Conservation (phyloP, 2,113 vertebrate genomes). For the Syrrhaptes paradoxus region DNA sequence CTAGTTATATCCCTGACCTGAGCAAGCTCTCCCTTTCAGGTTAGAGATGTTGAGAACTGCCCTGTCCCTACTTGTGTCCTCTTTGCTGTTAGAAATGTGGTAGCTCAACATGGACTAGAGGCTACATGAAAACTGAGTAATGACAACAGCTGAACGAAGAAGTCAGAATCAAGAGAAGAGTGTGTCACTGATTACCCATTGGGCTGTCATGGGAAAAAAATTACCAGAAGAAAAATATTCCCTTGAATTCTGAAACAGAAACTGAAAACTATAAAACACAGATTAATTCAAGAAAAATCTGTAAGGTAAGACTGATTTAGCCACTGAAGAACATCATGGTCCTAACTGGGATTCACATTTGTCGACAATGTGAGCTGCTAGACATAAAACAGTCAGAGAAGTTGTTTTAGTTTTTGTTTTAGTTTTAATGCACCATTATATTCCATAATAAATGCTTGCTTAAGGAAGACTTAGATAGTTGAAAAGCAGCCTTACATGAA, state of each 20-base stretch:
- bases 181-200: neutral
- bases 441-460: neutral
- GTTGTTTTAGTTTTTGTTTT: neutral
- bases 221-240: neutral
- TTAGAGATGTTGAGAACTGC: neutral
- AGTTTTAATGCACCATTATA: neutral
- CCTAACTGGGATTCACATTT: neutral
- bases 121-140: neutral
- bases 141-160: neutral
- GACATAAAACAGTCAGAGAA: neutral
- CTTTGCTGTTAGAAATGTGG: neutral
- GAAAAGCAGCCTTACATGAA: neutral
- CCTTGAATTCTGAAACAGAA: neutral
- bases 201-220: neutral
- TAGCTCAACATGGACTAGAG: neutral
- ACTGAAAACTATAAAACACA: neutral
- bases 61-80: neutral
- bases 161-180: neutral
- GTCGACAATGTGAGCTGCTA: neutral
- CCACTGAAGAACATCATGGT: neutral
- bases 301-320: neutral
- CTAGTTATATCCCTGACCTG: too few species aligned
- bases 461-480: neutral
- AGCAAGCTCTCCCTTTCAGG: neutral
- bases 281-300: neutral